Evolutionary conservation across 2,888 invertebrate species (phyloP).

Genomic region (Mycogona germanica): DNA sequence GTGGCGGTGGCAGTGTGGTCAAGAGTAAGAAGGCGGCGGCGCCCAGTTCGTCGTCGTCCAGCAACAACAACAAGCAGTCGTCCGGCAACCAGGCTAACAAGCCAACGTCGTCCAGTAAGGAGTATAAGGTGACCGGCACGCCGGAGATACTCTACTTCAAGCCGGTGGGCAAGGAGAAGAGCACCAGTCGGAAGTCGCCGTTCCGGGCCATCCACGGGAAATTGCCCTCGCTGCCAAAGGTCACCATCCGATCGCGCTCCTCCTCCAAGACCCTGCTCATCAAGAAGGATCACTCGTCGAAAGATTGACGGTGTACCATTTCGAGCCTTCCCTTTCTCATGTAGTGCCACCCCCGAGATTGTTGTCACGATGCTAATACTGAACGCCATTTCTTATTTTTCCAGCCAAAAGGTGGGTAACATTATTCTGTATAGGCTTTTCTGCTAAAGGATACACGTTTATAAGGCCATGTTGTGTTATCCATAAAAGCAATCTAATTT

Average conservation of each 20-base stretch:
- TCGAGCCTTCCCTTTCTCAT: neutral
- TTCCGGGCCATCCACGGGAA: slow-evolving; percentile 11
- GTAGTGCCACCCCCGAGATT: too few relatives aligned
- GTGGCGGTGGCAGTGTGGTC: neutral
- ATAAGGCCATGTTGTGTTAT: too few relatives aligned
- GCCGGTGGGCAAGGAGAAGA: neutral
- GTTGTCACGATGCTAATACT: too few relatives aligned
- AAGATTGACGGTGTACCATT: neutral
- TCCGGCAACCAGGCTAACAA: too few relatives aligned
- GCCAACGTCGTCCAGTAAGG: too few relatives aligned
- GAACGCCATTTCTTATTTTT: too few relatives aligned
- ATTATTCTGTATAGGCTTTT: too few relatives aligned
- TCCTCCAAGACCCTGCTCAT: slow-evolving; percentile 16
- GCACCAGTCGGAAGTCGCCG: neutral
- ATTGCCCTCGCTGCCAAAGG: slow-evolving; percentile 19
- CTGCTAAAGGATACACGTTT: too few relatives aligned
- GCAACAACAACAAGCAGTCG: slow-evolving; percentile 1
- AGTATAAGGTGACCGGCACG: slow-evolving; percentile 1
- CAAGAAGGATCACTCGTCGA: too few relatives aligned
- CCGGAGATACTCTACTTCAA: slow-evolving; percentile 13
- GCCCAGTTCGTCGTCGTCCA: neutral
- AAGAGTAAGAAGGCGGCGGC: too few relatives aligned
- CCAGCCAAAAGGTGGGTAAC: too few relatives aligned
- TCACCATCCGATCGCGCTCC: slow-evolving; percentile 16
- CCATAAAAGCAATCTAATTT: too few relatives aligned